Conservation (phyloP, 2,888 invertebrate species). For the Cotesia congregata region DNA sequence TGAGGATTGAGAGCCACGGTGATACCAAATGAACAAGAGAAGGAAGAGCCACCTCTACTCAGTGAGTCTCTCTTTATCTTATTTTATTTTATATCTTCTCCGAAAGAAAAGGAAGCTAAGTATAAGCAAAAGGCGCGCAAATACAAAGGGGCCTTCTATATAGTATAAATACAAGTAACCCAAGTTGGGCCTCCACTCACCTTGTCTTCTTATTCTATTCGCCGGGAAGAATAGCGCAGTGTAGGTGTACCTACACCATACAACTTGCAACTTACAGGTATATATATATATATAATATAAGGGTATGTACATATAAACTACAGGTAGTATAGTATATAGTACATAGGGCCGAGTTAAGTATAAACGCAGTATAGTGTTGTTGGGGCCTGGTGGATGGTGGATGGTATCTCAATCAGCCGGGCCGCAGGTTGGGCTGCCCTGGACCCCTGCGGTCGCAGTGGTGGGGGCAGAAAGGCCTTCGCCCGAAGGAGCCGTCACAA, state of each 20-base stretch:
- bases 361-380: slow-evolving; percentile 22
- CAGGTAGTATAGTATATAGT: too few species aligned
- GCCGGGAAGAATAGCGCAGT: too few species aligned
- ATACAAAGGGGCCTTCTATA: too few species aligned
- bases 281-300: too few species aligned
- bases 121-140: slow-evolving; percentile 35
- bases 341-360: slow-evolving; percentile 17
- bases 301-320: too few species aligned
- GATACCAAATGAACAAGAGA: slow-evolving; percentile 34
- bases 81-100: too few species aligned
- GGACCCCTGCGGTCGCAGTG: slow-evolving; percentile 58
- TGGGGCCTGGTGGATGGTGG: slow-evolving; percentile 50
- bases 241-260: too few species aligned
- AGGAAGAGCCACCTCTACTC: not conserved
- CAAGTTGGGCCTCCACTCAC: too few species aligned
- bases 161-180: too few species aligned
- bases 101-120: slow-evolving; percentile 18
- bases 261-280: too few species aligned
- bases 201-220: too few species aligned
- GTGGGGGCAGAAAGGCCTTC: slow-evolving; percentile 54
- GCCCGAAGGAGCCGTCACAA: slow-evolving; percentile 66
- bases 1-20: slow-evolving; percentile 48
- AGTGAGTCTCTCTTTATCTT: too few species aligned
- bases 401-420: slow-evolving; percentile 69
- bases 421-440: slow-evolving; percentile 64